These are phyloP conservation scores for Neoarius graeffei DNA, from an alignment of 2,113 vertebrate species.

Conservation along the genomic window DNA sequence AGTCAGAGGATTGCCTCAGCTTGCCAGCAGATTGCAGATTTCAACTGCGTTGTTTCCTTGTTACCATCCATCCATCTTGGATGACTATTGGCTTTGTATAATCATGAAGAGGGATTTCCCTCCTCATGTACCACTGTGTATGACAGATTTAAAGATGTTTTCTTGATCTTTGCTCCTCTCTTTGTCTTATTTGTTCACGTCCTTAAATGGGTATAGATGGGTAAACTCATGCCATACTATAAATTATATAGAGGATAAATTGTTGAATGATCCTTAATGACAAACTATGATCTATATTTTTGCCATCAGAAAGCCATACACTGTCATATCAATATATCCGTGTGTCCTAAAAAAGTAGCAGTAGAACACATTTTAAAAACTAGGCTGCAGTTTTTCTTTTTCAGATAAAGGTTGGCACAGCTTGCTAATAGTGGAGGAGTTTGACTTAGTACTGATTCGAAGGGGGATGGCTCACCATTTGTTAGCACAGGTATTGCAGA, in stretches of 20 bases:
- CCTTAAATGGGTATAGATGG: not conserved
- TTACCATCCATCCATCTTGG: slow-evolving; percentile 47
- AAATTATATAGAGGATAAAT: not conserved
- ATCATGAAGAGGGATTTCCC: slow-evolving; percentile 43
- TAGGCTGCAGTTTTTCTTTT: not conserved
- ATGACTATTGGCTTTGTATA: slow-evolving; percentile 45
- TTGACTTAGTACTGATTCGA: not conserved
- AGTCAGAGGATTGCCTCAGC: slow-evolving; percentile 65
- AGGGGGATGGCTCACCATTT: not conserved
- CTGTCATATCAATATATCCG: not conserved
- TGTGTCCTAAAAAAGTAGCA: not conserved
- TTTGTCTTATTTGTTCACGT: not conserved
- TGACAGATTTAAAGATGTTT: slow-evolving; percentile 41
- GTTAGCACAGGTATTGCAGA: not conserved
- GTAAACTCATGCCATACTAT: not conserved
- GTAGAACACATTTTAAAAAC: not conserved
- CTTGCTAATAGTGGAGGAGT: not conserved
- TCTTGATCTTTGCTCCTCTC: not conserved
- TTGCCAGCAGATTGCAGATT: slow-evolving; percentile 61
- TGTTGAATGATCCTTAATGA: not conserved
- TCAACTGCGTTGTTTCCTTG: slow-evolving; percentile 41
- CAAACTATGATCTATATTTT: not conserved
- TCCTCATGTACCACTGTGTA: slow-evolving; percentile 18
- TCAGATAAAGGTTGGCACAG: not conserved
- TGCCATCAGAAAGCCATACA: not conserved